Percentiles rank a stretch among this genome's conserved stretches.
phyloP scores from a whole-genome alignment of 2,888 invertebrate species.

The Lasioglossum villosulum region DNA sequence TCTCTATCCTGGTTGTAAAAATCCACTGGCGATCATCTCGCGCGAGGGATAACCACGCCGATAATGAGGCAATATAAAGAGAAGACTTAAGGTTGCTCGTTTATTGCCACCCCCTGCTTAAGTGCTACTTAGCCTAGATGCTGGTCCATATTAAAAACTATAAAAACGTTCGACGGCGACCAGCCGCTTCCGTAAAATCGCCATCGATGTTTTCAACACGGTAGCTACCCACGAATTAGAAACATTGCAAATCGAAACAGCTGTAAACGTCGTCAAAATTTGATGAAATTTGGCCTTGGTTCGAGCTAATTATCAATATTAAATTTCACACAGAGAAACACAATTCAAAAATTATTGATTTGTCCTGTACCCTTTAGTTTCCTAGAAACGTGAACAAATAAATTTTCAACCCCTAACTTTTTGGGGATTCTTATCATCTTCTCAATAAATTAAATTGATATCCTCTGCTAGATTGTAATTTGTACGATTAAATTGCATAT shows the following conservation, averaged over 20 bases:
- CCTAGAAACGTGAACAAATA: neutral
- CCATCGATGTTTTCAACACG: neutral
- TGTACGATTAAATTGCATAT: neutral
- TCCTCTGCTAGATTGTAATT: neutral
- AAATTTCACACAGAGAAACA: no score
- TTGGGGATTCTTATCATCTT: neutral
- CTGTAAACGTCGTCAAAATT: neutral
- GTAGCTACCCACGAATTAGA: neutral
- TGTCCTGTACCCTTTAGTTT: no score
- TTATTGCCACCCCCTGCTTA: conserved; percentile 35
- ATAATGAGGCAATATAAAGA: conserved; percentile 47
- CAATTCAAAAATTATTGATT: no score
- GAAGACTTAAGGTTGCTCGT: conserved; percentile 27
- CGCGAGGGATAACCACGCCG: conserved; percentile 21
- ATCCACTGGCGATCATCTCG: conserved; percentile 45
- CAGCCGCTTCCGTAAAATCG: neutral
- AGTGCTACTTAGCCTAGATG: conserved; percentile 25
- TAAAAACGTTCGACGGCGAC: conserved; percentile 11
- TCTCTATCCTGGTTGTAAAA: conserved; percentile 46
- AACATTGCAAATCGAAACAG: neutral
- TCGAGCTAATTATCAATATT: neutral
- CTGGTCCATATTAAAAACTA: conserved; percentile 45
- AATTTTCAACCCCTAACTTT: neutral
- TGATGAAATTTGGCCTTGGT: neutral
- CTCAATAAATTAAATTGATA: neutral